A percentile compares a stretch with the other conserved stretches of the same genome.
Conservation (phyloP, 35 echinoderm and acorn worm species). For the Hemicentrotus pulcherrimus region DNA sequence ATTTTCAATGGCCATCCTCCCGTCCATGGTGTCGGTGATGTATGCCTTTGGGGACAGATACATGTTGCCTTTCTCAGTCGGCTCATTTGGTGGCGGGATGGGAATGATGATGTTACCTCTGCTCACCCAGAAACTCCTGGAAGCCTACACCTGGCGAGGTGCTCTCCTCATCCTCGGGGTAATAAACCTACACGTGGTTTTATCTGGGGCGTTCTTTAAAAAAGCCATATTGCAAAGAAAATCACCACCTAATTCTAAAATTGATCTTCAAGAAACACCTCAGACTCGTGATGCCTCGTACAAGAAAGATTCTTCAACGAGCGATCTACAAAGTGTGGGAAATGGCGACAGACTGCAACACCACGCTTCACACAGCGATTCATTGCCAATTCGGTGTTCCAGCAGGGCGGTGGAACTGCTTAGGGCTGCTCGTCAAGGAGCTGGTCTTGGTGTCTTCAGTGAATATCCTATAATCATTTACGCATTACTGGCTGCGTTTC, state of each 20-base stretch:
- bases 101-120: not conserved
- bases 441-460: no score
- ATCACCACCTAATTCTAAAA: no score
- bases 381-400: not conserved
- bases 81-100: not conserved
- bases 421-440: no score
- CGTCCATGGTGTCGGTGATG: not conserved
- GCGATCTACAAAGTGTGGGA: not conserved
- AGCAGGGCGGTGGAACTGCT: no score
- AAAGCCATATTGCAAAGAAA: not conserved
- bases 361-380: not conserved
- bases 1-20: not conserved
- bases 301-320: not conserved
- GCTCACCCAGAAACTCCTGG: not conserved
- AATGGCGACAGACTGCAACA: not conserved
- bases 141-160: not conserved
- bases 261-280: not conserved
- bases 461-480: no score
- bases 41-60: not conserved
- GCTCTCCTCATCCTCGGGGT: not conserved
- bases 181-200: not conserved
- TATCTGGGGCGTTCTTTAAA: not conserved
- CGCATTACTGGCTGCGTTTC: no score
- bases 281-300: not conserved
- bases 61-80: not conserved